These are phyloP conservation scores for Pristis pectinata DNA, from an alignment of 2,797 vertebrate species.

Conservation along the genomic window DNA sequence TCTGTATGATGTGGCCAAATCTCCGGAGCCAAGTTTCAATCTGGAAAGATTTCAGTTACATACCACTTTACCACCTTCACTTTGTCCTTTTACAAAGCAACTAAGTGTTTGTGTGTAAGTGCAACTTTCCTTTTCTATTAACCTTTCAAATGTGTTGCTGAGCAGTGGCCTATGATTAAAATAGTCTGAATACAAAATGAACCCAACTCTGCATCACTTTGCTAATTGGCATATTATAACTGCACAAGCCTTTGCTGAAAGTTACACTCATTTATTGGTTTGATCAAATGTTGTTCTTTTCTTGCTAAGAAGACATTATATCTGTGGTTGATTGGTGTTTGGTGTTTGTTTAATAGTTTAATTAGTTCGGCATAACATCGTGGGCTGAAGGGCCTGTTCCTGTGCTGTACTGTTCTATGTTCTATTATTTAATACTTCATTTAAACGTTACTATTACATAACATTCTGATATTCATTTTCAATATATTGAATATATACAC, in stretches of 20 bases:
- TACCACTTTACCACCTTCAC: neutral
- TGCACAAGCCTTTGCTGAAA: neutral
- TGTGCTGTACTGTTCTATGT: too few species aligned
- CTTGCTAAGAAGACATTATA: neutral
- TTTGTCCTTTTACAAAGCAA: neutral
- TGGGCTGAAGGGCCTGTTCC: too few species aligned
- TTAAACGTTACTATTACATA: neutral
- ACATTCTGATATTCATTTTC: neutral
- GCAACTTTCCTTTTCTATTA: neutral
- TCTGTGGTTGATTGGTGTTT: neutral
- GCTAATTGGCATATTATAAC: neutral
- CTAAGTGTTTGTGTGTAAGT: neutral
- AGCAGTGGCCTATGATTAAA: neutral
- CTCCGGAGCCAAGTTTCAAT: neutral
- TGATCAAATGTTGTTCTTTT: neutral
- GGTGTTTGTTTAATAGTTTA: too few species aligned
- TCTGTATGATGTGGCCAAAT: neutral
- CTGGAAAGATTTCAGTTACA: neutral
- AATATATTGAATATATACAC: too few species aligned
- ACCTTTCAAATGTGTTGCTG: neutral
- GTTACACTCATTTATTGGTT: neutral
- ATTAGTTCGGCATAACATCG: too few species aligned
- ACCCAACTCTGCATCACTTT: neutral
- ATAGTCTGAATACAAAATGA: neutral
- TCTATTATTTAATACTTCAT: neutral